A percentile compares a stretch with the other conserved stretches of the same genome.
Evolutionary conservation across 2,888 invertebrate genomes (phyloP).

Genomic region (Tholera decimalis): DNA sequence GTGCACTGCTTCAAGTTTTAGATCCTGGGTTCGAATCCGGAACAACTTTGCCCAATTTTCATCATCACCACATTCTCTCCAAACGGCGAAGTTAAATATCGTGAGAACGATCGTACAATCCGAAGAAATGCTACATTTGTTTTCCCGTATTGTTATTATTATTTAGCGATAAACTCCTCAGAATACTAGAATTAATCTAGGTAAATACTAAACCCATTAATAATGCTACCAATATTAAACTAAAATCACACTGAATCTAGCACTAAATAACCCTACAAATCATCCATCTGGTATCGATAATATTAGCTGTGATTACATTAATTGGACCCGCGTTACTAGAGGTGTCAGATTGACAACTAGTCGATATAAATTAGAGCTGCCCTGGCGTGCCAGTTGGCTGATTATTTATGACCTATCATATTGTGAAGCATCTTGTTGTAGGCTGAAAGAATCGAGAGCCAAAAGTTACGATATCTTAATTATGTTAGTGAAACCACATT

Average conservation of each 20-base stretch:
- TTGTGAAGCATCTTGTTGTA: slow-evolving; percentile 36
- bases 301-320: slow-evolving; percentile 50
- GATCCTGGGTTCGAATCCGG: too few species aligned
- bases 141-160: too few species aligned
- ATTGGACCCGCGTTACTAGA: slow-evolving; percentile 40
- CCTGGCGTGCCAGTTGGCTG: slow-evolving; percentile 41
- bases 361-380: slow-evolving; percentile 56
- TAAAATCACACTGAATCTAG: slow-evolving; percentile 9
- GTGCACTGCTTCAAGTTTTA: too few species aligned
- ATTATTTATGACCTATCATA: slow-evolving; percentile 55
- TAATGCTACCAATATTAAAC: slow-evolving; percentile 4
- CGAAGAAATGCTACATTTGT: too few species aligned
- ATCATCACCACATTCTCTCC: too few species aligned
- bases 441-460: slow-evolving; percentile 42
- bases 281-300: slow-evolving; percentile 37
- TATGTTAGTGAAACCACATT: slow-evolving; percentile 24
- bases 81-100: too few species aligned
- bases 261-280: slow-evolving; percentile 32
- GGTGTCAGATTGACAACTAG: slow-evolving; percentile 57
- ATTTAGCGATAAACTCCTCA: too few species aligned
- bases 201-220: slow-evolving; percentile 10
- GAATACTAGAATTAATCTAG: too few species aligned
- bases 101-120: too few species aligned
- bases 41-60: too few species aligned
- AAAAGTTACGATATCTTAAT: slow-evolving; percentile 53